Evolutionary conservation across 2,113 vertebrate genomes (phyloP), one percentile per base, ranked within the genome.

Genomic region (Mesoclemmys tuberculata): DNA sequence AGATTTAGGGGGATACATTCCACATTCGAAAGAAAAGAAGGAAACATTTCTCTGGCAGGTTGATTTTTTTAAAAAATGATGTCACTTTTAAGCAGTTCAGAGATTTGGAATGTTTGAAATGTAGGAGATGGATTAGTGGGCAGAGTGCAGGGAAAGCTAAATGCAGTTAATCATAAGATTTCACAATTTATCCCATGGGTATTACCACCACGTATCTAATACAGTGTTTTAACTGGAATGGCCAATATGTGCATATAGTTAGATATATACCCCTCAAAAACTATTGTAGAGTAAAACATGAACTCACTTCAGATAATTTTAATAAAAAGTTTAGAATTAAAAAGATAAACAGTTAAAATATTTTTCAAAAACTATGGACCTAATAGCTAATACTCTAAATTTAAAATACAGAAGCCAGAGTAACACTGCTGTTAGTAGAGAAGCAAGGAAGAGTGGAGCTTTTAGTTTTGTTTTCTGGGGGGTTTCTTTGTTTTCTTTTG

Each of bases 291-390:
- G 10, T 2, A 35, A 78, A 58, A 87, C 49, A 74, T 12, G 80
- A 54, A 18, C 48, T 95, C 21, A 85, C 85, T 81, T 89, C 55
- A 81, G 13, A 75, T 88, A 68, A 83, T 88, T 95, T 92, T 90
- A 64, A 93, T 96, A 85, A 11, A 90, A 94, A 74, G 3, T 0
- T 61, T 86, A 95, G 88, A 90, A 94, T 56, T 85, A 87, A 86
- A 96, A 2, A 16, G 21, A 31, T 90, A 97, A 24, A 91, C 21
- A 85, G 21, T 82, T 89, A 49, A 91, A 92, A 84, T 61, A 90
- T 56, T 94, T 88, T 91, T 5, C 92, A 95, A 51, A 78, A 71
- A 18, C 61, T 94, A 96, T n/a, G 92, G 49, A 22, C 92, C 38
- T 84, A 90, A 79, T 16, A 90, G 38, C 77, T 89, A 89, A 64